These are phyloP conservation scores for Lacerta agilis DNA, from an alignment of 2,797 vertebrate genomes.

Conservation along the genomic window DNA sequence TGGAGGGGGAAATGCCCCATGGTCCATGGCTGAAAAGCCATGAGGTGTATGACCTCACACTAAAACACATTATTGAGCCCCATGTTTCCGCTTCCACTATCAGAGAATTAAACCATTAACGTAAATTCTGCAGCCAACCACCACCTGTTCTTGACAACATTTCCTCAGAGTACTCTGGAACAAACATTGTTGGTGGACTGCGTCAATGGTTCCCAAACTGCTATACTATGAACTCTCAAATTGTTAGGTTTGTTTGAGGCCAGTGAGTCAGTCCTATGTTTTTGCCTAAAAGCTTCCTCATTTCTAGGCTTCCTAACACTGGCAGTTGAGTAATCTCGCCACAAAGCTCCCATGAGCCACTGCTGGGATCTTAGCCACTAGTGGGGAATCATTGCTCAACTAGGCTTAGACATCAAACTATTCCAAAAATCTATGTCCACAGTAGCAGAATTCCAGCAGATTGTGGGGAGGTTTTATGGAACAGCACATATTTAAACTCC, in stretches of 20 bases:
- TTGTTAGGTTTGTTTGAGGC: background rate
- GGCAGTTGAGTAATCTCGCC: background rate
- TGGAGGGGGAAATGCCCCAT: background rate
- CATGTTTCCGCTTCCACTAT: background rate
- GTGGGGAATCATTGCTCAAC: background rate
- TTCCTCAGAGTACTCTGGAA: background rate
- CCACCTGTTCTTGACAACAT: background rate
- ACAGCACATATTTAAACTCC: background rate
- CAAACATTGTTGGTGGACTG: background rate
- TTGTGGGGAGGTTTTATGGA: background rate
- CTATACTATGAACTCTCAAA: background rate
- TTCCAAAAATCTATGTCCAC: background rate
- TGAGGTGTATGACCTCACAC: background rate
- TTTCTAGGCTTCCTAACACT: background rate
- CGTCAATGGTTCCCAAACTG: background rate
- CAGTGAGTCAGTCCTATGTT: background rate
- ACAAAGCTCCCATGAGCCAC: conserved; percentile 3
- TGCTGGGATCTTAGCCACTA: background rate
- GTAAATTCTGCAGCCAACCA: background rate
- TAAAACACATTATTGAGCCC: background rate
- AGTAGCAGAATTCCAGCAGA: background rate
- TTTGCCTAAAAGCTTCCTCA: background rate
- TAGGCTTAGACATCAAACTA: background rate
- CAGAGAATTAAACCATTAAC: background rate
- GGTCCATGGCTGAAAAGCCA: background rate